Base-by-base conservation (phyloP, 2,113 vertebrate species). In the Thunnus maccoyii region DNA sequence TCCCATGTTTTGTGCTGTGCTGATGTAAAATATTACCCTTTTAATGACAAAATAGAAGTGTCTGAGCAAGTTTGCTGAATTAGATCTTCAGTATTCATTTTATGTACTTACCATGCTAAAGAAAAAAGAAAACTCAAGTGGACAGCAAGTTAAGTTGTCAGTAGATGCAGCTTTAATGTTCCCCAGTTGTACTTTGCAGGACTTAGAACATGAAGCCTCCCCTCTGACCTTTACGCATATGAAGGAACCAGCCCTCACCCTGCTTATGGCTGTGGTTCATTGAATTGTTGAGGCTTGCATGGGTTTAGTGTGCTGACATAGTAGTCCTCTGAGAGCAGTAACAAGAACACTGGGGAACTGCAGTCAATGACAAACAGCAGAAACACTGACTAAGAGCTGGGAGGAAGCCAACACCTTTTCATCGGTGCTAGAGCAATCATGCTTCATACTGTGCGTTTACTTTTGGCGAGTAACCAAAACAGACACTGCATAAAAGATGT, bases 301-400 rank as follows among this genome's bases (percentile, higher is more conserved):
- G 68, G 69, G 56, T 76, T 86, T 78, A 79, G 52, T 50, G 69
- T 78, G 67, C 57, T 80, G 61, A 81, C 74, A 75, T 15, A 83
- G 46, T 4, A 60, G 54, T 83, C 65, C 44, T 80, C 51, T 67
- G 70, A 73, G 82, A 82, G 20, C 80, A 48, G 73, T 46, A 79
- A 86, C 48, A 32, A 50, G 65, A 76, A 72, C 84, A 60, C 62
- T 3, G 20, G 72, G 78, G 72, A 83, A 61, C 81, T 64, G 55
- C 51, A 71, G 60, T 72, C 63, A 48, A 32, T 83, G 82, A 80
- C 77, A 83, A 88, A 86, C 82, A 66, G 47, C 57, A 72, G 65
- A 66, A 16, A 30, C 41, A 15, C 51, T 54, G 8, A 62, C 64
- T 25, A 52, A 58, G 25, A 41, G 57, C 61, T 22, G 13, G 44